phyloP scores from a whole-genome alignment of 2,888 invertebrate genomes.

The Disparrhopalites patrizii region DNA sequence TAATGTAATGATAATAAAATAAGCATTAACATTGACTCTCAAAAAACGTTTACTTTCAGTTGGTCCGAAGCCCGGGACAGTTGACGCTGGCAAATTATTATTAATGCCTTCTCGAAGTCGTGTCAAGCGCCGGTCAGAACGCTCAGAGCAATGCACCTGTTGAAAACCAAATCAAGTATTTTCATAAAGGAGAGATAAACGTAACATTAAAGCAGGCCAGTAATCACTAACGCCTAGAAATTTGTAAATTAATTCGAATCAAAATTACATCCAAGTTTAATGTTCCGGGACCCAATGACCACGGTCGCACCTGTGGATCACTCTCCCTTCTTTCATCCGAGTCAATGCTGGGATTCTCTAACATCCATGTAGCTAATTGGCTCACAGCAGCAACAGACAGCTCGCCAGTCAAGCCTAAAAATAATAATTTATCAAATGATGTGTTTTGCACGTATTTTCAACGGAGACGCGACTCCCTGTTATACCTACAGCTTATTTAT shows the following conservation, averaged over 20 bases:
- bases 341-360: conserved; percentile 59
- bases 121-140: conserved; percentile 15
- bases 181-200: not conserved
- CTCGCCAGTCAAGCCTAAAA: conserved; percentile 52
- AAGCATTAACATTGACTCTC: not conserved
- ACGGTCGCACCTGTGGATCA: conserved; percentile 29
- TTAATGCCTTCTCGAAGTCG: not conserved
- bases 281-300: conserved; percentile 35
- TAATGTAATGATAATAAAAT: not conserved
- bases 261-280: conserved; percentile 13
- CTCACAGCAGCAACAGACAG: conserved; percentile 57
- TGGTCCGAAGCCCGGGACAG: conserved; percentile 7
- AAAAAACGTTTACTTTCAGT: conserved; percentile 1
- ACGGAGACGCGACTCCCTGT: too few relatives aligned
- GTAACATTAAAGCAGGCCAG: not conserved
- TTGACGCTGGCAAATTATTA: not conserved
- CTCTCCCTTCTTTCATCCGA: conserved; percentile 36
- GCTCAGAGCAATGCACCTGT: conserved; percentile 5
- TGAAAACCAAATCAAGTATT: not conserved
- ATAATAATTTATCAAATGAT: not conserved
- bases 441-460: not conserved
- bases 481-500: too few relatives aligned
- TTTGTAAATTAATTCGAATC: too few relatives aligned
- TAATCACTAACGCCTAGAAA: not conserved
- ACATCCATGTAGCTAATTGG: conserved; percentile 62